Evolutionary conservation across 1,140 invertebrate genomes (phyloP).

Genomic region (Drosophila azteca): DNA sequence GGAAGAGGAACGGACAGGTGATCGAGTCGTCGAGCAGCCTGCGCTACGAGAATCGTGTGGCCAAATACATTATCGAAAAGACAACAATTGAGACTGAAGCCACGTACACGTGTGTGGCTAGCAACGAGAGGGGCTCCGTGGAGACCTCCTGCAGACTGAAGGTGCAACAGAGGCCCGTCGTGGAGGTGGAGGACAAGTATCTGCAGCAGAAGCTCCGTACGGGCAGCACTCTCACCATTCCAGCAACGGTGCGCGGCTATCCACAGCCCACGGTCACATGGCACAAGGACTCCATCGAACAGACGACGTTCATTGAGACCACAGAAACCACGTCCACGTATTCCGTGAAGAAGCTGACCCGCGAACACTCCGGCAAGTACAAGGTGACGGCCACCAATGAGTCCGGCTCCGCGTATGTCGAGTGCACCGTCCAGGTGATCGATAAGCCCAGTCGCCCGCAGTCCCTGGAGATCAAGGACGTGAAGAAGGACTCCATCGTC

Average conservation of each 20-base stretch:
- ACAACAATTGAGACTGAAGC: conserved; percentile 87
- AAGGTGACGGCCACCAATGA: conserved; percentile 88
- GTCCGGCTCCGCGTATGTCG: conserved; percentile 88
- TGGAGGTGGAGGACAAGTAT: conserved; percentile 86
- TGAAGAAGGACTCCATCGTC: conserved; percentile 89
- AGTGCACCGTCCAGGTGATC: conserved; percentile 91
- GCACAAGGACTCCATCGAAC: conserved; percentile 86
- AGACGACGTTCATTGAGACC: conserved; percentile 85
- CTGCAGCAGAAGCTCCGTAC: conserved; percentile 86
- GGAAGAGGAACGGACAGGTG: conserved; percentile 88
- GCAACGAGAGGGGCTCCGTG: conserved; percentile 89
- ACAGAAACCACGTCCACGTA: conserved; percentile 86
- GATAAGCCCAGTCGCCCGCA: conserved; percentile 93
- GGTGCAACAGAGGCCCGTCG: conserved; percentile 88
- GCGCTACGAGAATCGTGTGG: conserved; percentile 89
- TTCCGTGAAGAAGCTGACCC: conserved; percentile 86
- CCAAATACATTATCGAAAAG: conserved; percentile 88
- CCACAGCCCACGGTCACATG: conserved; percentile 88
- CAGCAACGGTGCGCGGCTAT: conserved; percentile 87
- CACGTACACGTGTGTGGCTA: conserved; percentile 89
- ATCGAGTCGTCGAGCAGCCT: conserved; percentile 85
- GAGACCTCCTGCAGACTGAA: conserved; percentile 88
- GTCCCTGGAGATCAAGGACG: conserved; percentile 89
- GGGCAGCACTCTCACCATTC: conserved; percentile 86
- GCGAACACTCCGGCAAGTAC: conserved; percentile 88